phyloP scores from a whole-genome alignment of 2,797 vertebrate genomes.

The Benthosema pterotum region DNA sequence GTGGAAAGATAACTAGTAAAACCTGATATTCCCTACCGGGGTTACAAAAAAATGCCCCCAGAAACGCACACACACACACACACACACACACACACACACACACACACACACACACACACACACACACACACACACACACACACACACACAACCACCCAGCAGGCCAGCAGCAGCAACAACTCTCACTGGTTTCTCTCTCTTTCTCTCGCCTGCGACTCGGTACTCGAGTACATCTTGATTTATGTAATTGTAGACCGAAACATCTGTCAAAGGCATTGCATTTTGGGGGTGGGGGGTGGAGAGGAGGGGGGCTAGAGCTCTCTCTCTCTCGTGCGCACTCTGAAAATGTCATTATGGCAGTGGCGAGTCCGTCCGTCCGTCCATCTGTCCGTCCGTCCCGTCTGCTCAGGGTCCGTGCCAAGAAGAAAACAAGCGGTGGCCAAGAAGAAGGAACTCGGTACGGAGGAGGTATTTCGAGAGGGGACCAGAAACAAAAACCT shows the following conservation, averaged over 20 bases:
- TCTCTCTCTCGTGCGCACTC: no score
- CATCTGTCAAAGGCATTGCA: slow-evolving; percentile 81
- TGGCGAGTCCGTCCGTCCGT: no score
- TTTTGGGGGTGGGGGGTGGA: no score
- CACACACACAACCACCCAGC: slow-evolving; percentile 61
- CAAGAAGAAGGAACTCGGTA: slow-evolving; percentile 71
- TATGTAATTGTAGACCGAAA: slow-evolving; percentile 77
- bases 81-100: no score
- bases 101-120: no score
- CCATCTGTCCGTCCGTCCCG: no score
- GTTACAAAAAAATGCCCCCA: slow-evolving; percentile 52
- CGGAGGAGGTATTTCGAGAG: slow-evolving; percentile 82
- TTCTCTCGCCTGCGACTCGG: slow-evolving; percentile 49
- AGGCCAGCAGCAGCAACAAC: no score
- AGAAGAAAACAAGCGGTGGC: slow-evolving; percentile 79
- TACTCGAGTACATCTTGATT: slow-evolving; percentile 68
- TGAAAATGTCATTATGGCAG: slow-evolving; percentile 86
- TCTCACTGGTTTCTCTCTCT: no score
- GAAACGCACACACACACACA: no score
- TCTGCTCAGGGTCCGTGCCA: slow-evolving; percentile 69
- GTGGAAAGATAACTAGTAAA: slow-evolving; percentile 72
- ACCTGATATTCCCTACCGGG: slow-evolving; percentile 72
- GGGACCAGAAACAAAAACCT: slow-evolving; percentile 67
- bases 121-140: no score
- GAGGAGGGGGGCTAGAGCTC: no score